Evolutionary conservation across 1,140 invertebrate genomes (phyloP).

Genomic region (Drosophila saltans): DNA sequence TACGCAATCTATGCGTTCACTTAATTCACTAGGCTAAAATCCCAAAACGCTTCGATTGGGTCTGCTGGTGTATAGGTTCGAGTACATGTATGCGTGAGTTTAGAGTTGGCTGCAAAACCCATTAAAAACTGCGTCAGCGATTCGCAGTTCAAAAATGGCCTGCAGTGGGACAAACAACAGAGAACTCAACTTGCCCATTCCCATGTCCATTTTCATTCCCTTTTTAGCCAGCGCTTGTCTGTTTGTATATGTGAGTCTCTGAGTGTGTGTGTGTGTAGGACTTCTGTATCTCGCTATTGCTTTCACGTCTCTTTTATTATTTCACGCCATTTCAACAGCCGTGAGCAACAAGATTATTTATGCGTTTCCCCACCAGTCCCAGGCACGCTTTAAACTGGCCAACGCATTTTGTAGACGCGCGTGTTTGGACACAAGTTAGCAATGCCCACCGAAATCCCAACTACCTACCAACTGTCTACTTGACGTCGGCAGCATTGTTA

Average conservation of each 20-base stretch:
- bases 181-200: conserved; percentile 5
- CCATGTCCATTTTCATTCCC: neutral
- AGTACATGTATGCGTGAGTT: neutral
- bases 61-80: no score
- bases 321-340: conserved; percentile 82
- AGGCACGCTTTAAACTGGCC: conserved; percentile 67
- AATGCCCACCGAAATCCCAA: conserved; percentile 17
- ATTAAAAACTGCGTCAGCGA: conserved; percentile 47
- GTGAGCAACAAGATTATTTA: conserved; percentile 82
- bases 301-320: conserved; percentile 81
- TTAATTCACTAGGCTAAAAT: conserved; percentile 62
- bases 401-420: conserved; percentile 73
- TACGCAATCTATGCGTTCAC: conserved; percentile 54
- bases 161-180: conserved; percentile 46
- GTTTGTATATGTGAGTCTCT: neutral
- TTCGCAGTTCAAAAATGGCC: conserved; percentile 44
- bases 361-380: conserved; percentile 68
- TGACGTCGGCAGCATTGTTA: conserved; percentile 51
- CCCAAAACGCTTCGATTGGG: conserved; percentile 47
- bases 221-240: conserved; percentile 1
- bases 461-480: conserved; percentile 54
- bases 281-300: conserved; percentile 58
- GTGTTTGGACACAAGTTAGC: conserved; percentile 74
- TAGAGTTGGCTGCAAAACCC: conserved; percentile 2
- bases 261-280: neutral